phyloP scores from a whole-genome alignment of 2,113 vertebrate species.

The Dissostichus mawsoni region DNA sequence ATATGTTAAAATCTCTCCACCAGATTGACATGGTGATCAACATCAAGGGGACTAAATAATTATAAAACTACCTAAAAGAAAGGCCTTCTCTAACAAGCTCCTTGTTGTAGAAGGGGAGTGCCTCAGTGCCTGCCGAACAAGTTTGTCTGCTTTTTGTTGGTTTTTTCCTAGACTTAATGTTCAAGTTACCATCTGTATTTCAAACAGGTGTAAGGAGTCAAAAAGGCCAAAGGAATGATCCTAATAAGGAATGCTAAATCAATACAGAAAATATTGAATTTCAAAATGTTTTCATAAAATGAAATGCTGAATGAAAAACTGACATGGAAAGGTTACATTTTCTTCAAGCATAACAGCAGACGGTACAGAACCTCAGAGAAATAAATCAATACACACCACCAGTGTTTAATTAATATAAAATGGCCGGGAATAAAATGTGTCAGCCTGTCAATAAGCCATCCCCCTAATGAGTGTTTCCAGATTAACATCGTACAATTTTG shows the following conservation, averaged over 20 bases:
- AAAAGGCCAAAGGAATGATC: constrained; percentile 21
- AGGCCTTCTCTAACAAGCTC: background rate
- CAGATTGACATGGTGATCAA: background rate
- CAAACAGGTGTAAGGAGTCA: background rate
- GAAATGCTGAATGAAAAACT: constrained; percentile 27
- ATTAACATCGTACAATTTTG: constrained; percentile 51
- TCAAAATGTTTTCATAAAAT: constrained; percentile 4
- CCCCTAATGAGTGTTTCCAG: constrained; percentile 45
- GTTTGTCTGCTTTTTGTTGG: constrained; percentile 27
- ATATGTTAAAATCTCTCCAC: background rate
- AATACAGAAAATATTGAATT: constrained; percentile 19
- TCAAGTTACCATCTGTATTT: constrained; percentile 27
- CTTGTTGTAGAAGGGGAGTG: constrained; percentile 11
- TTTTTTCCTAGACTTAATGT: constrained; percentile 19
- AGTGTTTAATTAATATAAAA: constrained; percentile 65
- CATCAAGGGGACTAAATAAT: background rate
- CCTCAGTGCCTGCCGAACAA: constrained; percentile 19
- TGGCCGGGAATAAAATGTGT: constrained; percentile 48
- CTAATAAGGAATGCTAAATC: constrained; percentile 14
- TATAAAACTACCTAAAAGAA: background rate
- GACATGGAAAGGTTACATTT: constrained; percentile 41
- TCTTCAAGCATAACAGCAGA: constrained; percentile 14
- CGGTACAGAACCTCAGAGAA: constrained; percentile 18
- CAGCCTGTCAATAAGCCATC: constrained; percentile 49
- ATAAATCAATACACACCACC: constrained; percentile 56